These are phyloP conservation scores for Gallinago media DNA, from an alignment of 2,113 vertebrate genomes.

Conservation along the genomic window DNA sequence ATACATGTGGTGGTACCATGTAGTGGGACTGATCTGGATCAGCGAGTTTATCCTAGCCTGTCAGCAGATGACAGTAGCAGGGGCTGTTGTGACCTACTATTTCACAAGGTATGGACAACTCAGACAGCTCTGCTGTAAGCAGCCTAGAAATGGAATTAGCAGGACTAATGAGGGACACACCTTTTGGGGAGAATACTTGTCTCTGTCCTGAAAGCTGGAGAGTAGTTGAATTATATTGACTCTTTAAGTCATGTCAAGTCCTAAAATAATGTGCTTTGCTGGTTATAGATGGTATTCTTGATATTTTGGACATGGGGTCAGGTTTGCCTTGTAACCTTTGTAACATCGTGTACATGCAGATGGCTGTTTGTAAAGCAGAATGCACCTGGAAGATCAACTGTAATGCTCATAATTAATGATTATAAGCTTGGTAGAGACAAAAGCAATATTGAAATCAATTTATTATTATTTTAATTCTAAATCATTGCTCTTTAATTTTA, in stretches of 20 bases:
- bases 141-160: not conserved
- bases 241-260: not conserved
- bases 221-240: not conserved
- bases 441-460: not conserved
- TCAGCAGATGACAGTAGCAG: slow-evolving; percentile 98
- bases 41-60: slow-evolving; percentile 97
- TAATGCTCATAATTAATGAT: not conserved
- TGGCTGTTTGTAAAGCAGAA: not conserved
- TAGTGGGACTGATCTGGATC: slow-evolving; percentile 96
- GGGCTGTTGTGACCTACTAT: slow-evolving; percentile 97
- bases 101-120: slow-evolving; percentile 88
- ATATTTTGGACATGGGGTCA: not conserved
- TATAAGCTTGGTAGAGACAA: not conserved
- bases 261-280: not conserved
- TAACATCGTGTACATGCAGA: not conserved
- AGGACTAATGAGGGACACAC: not conserved
- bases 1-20: slow-evolving; percentile 97
- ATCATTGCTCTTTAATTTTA: not conserved
- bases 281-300: not conserved
- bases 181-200: not conserved
- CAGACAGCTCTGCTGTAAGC: not conserved
- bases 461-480: not conserved
- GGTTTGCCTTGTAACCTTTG: not conserved
- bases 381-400: not conserved
- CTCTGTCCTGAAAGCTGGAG: not conserved